phyloP scores from a whole-genome alignment of 1,140 invertebrate genomes.

The Uloborus diversus region DNA sequence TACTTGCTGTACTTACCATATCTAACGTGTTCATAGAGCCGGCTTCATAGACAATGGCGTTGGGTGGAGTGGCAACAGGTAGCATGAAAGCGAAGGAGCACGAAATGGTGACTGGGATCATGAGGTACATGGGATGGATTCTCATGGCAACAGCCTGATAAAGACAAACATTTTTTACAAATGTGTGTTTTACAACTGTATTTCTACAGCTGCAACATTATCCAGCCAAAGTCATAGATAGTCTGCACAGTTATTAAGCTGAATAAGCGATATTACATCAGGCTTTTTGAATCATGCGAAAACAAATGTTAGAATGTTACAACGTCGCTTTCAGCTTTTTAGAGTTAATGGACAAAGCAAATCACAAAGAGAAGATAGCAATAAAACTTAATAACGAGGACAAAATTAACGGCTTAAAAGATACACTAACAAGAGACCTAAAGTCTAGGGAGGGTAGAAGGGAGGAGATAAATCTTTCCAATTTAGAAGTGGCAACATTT shows the following conservation, averaged over 20 bases:
- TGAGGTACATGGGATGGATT: constrained; percentile 68
- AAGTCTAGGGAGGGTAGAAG: too few species aligned
- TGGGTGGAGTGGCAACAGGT: constrained; percentile 68
- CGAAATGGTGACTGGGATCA: constrained; percentile 68
- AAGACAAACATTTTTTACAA: too few species aligned
- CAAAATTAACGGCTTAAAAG: too few species aligned
- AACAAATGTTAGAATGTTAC: neutral
- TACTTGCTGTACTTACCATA: constrained; percentile 75
- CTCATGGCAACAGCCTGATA: constrained; percentile 39
- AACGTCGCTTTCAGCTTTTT: too few species aligned
- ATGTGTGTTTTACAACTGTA: too few species aligned
- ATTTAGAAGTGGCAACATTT: too few species aligned
- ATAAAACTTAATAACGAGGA: too few species aligned
- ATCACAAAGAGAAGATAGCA: too few species aligned
- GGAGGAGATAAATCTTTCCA: too few species aligned
- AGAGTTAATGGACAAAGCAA: too few species aligned
- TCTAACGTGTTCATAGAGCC: constrained; percentile 79
- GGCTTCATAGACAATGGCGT: constrained; percentile 67
- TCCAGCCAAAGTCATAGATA: neutral
- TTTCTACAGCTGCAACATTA: too few species aligned
- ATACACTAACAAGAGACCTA: too few species aligned
- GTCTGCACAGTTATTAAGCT: neutral
- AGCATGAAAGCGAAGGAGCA: constrained; percentile 71
- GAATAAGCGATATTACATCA: neutral
- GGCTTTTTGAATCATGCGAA: neutral